These are phyloP conservation scores for Chorisops tibialis DNA, from an alignment of 2,888 invertebrate species.

Conservation along the genomic window DNA sequence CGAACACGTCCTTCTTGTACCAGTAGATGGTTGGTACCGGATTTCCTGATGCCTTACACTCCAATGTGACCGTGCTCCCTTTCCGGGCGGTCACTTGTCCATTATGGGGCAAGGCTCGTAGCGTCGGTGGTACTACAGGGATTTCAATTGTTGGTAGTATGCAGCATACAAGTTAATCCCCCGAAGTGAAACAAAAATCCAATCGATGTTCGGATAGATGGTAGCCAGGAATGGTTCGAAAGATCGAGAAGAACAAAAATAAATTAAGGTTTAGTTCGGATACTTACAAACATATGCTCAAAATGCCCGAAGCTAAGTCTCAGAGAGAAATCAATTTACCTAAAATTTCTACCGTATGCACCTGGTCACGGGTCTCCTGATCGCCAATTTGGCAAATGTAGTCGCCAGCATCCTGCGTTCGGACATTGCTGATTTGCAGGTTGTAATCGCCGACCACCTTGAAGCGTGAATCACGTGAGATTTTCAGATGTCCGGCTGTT, in stretches of 20 bases:
- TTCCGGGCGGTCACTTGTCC: conserved; percentile 66
- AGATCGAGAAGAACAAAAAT: too few species aligned
- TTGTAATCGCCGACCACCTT: conserved; percentile 67
- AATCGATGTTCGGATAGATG: too few species aligned
- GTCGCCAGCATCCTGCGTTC: conserved; percentile 68
- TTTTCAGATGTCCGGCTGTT: conserved; percentile 68
- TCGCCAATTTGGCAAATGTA: conserved; percentile 72
- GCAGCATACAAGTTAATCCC: too few species aligned
- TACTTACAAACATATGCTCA: too few species aligned
- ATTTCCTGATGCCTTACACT: conserved; percentile 69
- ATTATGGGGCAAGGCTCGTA: conserved; percentile 63
- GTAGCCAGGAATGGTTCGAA: too few species aligned
- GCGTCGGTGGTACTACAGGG: conserved; percentile 65
- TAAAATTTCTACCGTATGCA: conserved; percentile 69
- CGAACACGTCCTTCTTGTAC: conserved; percentile 59
- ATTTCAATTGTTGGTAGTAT: too few species aligned
- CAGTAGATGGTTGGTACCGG: conserved; percentile 70
- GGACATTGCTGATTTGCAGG: conserved; percentile 66
- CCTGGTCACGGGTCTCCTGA: conserved; percentile 66
- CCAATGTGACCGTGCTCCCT: conserved; percentile 65
- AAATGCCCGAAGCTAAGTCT: neutral
- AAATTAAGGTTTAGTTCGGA: too few species aligned
- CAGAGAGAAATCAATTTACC: conserved; percentile 39
- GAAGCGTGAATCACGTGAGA: conserved; percentile 64
- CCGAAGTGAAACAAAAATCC: too few species aligned